A percentile compares a stretch with the other conserved stretches of the same genome.
These are phyloP conservation scores for Sylvia borin DNA, from an alignment of 2,797 vertebrate species.

Conservation along the genomic window DNA sequence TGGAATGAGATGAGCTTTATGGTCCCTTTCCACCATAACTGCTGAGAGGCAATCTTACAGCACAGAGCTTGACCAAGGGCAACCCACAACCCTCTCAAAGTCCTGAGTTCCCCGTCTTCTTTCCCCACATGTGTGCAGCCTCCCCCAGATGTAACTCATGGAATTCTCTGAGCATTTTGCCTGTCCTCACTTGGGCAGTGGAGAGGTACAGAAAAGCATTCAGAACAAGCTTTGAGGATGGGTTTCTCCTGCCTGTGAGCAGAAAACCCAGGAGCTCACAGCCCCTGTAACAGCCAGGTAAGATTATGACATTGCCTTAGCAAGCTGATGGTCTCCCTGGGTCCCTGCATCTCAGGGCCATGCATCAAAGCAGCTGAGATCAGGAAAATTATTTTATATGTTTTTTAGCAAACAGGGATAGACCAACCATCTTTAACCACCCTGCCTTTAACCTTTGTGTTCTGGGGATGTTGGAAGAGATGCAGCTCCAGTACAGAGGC, in stretches of 20 bases:
- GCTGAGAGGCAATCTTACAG: not conserved
- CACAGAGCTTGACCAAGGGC: not conserved
- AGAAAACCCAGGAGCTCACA: not conserved
- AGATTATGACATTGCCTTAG: not conserved
- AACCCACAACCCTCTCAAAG: not conserved
- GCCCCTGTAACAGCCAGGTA: not conserved
- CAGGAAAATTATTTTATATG: not conserved
- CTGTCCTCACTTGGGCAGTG: not conserved
- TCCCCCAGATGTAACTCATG: accelerated
- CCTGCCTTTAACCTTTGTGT: not conserved
- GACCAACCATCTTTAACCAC: too few relatives aligned
- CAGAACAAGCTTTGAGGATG: not conserved
- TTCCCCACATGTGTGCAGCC: accelerated
- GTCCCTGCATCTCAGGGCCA: not conserved
- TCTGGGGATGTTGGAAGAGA: not conserved
- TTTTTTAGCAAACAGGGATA: not conserved
- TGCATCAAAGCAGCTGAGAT: not conserved
- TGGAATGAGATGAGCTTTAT: accelerated
- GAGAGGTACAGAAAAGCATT: not conserved
- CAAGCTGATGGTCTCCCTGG: accelerated
- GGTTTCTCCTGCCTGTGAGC: not conserved
- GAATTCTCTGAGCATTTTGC: not conserved
- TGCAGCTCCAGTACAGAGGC: not conserved
- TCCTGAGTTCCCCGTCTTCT: not conserved
- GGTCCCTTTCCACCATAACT: not conserved